Evolutionary conservation across 2,888 invertebrate genomes (phyloP).

Genomic region (Drosophila conformis): DNA sequence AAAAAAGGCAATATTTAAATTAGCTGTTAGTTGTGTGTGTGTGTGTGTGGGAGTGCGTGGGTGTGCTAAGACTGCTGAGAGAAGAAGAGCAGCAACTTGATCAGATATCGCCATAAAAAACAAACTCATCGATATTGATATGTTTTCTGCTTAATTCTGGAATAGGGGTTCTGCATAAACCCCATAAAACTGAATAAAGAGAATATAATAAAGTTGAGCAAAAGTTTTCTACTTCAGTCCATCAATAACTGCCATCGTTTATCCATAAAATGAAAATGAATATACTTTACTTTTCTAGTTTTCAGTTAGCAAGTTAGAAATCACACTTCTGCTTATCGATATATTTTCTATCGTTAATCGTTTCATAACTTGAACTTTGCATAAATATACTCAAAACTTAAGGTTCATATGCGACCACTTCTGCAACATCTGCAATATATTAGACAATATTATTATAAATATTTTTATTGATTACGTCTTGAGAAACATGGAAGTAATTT

Average conservation of each 20-base stretch:
- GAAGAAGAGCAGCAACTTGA: neutral
- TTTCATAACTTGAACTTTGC: neutral
- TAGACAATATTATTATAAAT: neutral
- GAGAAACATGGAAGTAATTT: neutral
- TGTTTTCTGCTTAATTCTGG: neutral
- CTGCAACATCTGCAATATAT: neutral
- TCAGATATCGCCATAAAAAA: neutral
- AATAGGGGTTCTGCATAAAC: neutral
- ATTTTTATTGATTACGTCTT: neutral
- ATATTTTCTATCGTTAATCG: neutral
- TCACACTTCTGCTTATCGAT: neutral
- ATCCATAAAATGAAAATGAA: neutral
- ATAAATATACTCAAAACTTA: neutral
- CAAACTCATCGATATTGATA: neutral
- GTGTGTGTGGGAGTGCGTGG: neutral
- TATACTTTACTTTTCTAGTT: neutral
- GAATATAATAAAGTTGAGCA: neutral
- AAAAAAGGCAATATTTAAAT: slow-evolving; percentile 19
- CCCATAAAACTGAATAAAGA: neutral
- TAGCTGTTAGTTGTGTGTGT: slow-evolving; percentile 9
- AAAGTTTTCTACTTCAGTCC: neutral
- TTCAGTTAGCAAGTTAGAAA: neutral
- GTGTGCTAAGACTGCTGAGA: neutral
- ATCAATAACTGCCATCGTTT: neutral
- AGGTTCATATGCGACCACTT: neutral